Evolutionary conservation across 2,113 vertebrate genomes (phyloP).

Genomic region (Rhombomys opimus): DNA sequence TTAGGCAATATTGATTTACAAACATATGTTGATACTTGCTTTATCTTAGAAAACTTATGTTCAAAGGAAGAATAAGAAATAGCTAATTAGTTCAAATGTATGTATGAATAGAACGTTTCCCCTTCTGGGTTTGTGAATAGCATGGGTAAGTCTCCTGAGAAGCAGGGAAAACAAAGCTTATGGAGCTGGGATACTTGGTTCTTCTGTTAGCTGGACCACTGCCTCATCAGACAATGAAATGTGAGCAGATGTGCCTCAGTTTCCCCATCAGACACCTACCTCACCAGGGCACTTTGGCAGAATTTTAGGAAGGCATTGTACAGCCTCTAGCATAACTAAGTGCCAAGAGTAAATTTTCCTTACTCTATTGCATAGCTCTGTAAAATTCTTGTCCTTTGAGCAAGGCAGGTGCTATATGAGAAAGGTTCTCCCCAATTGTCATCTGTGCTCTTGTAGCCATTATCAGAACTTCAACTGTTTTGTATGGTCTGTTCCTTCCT

Average conservation of each 20-base stretch:
- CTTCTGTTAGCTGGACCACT: neutral
- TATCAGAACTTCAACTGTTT: neutral
- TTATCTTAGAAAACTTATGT: constrained; percentile 50
- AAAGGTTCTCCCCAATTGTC: neutral
- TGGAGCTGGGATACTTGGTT: neutral
- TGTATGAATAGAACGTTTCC: constrained; percentile 47
- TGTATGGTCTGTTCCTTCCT: neutral
- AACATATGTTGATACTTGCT: constrained; percentile 58
- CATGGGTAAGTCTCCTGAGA: constrained; percentile 32
- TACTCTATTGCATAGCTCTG: constrained; percentile 55
- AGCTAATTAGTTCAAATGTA: constrained; percentile 53
- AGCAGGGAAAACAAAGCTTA: neutral
- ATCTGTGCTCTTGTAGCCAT: constrained; percentile 30
- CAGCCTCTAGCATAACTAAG: constrained; percentile 36
- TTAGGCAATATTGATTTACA: constrained; percentile 66
- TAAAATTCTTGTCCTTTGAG: constrained; percentile 55
- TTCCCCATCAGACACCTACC: constrained; percentile 75
- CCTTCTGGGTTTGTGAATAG: neutral
- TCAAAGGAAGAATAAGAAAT: constrained; percentile 53
- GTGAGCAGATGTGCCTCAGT: constrained; percentile 66
- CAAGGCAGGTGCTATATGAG: constrained; percentile 60
- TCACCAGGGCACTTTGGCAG: constrained; percentile 67
- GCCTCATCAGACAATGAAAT: neutral
- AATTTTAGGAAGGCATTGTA: constrained; percentile 53
- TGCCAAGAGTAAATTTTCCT: constrained; percentile 66